Percentiles rank a stretch among this genome's conserved stretches.
phyloP scores from a whole-genome alignment of 2,797 vertebrate genomes.

The Enteromius paludinosus region DNA sequence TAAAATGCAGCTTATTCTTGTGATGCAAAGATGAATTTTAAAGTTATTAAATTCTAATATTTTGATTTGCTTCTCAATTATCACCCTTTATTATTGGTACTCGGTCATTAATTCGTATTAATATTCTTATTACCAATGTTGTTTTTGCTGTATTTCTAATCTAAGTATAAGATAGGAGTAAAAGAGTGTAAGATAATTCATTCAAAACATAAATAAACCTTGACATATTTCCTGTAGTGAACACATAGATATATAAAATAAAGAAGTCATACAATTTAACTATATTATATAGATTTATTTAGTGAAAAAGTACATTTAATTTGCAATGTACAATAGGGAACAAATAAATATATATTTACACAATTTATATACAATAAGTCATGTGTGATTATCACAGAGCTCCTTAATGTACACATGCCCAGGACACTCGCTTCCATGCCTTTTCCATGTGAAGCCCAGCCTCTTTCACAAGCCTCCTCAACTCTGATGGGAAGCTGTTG shows the following conservation, averaged over 20 bases:
- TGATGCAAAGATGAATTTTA: not conserved
- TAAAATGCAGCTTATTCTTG: not conserved
- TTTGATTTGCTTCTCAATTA: not conserved
- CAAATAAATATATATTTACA: slow-evolving; percentile 65
- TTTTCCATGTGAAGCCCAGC: not conserved
- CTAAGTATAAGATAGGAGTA: not conserved
- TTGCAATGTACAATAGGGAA: slow-evolving; percentile 55
- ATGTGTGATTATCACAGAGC: not conserved
- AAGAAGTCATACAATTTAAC: slow-evolving; percentile 2
- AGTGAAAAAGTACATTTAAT: slow-evolving; percentile 49
- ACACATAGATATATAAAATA: not conserved
- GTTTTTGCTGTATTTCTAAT: not conserved
- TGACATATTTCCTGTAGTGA: not conserved
- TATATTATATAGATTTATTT: slow-evolving; percentile 64
- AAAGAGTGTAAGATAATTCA: not conserved
- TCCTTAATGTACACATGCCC: not conserved
- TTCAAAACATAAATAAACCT: not conserved
- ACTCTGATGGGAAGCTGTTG: not conserved
- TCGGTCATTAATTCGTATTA: not conserved
- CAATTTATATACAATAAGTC: slow-evolving; percentile 41
- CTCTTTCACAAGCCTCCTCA: not conserved
- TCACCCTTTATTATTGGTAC: not conserved
- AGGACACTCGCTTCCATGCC: not conserved
- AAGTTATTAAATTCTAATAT: not conserved
- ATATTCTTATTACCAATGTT: not conserved